Percentiles rank a stretch among this genome's conserved stretches.
Conservation (phyloP, 2,888 invertebrate species). For the Orthosia gothica region DNA sequence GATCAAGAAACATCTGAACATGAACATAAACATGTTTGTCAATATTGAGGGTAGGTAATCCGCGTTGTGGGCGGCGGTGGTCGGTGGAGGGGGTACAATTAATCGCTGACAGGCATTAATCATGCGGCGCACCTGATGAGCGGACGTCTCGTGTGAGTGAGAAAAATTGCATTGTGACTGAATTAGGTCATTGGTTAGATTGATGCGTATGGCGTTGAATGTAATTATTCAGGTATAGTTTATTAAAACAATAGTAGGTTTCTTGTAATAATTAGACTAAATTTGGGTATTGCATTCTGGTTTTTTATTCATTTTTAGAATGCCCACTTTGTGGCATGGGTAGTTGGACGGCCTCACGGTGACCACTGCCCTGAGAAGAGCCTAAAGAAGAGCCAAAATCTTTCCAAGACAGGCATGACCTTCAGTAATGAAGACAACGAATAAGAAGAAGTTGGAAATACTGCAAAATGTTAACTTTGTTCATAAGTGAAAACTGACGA, state of each 20-base stretch:
- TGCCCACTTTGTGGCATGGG: too few species aligned
- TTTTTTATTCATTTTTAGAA: too few species aligned
- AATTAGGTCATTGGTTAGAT: slow-evolving; percentile 32
- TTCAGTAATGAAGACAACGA: too few species aligned
- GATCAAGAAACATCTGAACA: slow-evolving; percentile 23
- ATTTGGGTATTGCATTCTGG: too few species aligned
- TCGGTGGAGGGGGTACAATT: slow-evolving; percentile 39
- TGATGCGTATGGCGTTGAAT: slow-evolving; percentile 5
- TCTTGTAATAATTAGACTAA: background rate
- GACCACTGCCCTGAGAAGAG: too few species aligned
- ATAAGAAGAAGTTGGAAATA: too few species aligned
- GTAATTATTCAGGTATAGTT: background rate
- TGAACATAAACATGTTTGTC: slow-evolving; percentile 20
- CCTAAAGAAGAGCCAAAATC: too few species aligned
- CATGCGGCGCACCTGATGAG: slow-evolving; percentile 67
- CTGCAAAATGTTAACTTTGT: background rate
- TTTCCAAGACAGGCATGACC: too few species aligned
- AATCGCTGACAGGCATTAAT: slow-evolving; percentile 70
- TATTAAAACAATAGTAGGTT: background rate
- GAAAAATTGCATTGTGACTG: slow-evolving; percentile 43
- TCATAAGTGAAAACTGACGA: too few species aligned
- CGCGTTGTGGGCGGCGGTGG: slow-evolving; percentile 21
- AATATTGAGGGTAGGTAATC: slow-evolving; percentile 53
- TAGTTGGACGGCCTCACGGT: too few species aligned
- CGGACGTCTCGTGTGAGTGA: slow-evolving; percentile 33